phyloP scores from a whole-genome alignment of 2,888 invertebrate genomes.

The Dioctria linearis region DNA sequence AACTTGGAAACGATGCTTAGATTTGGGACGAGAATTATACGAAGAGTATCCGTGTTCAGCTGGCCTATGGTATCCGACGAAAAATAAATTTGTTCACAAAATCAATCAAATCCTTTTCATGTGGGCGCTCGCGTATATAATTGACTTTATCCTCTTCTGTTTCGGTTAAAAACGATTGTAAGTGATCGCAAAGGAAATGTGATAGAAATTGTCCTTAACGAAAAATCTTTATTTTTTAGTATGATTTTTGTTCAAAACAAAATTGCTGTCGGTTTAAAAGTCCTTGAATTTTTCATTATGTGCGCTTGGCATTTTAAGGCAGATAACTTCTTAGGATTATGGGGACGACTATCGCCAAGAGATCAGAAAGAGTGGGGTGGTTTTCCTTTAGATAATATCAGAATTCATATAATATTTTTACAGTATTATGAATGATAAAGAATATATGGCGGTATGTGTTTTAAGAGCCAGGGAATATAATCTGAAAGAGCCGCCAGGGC shows the following conservation, averaged over 20 bases:
- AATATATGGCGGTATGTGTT: conserved; percentile 84
- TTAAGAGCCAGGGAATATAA: conserved; percentile 89
- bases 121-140: conserved; percentile 84
- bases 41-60: conserved; percentile 86
- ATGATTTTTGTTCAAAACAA: conserved; percentile 84
- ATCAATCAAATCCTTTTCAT: conserved; percentile 83
- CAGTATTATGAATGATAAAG: conserved; percentile 66
- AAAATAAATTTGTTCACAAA: conserved; percentile 77
- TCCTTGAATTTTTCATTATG: conserved; percentile 92
- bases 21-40: conserved; percentile 79
- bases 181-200: conserved; percentile 68
- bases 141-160: conserved; percentile 83
- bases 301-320: conserved; percentile 88
- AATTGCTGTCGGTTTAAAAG: conserved; percentile 82
- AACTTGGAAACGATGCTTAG: conserved; percentile 87
- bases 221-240: conserved; percentile 71
- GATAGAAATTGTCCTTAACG: neutral
- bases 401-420: too few species aligned
- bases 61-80: conserved; percentile 88
- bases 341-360: conserved; percentile 68
- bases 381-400: conserved; percentile 62
- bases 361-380: conserved; percentile 70
- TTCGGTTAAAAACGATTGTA: conserved; percentile 87
- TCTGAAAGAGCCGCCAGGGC: conserved; percentile 89
- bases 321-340: conserved; percentile 75